Evolutionary conservation across 2,797 vertebrate species (phyloP), one percentile per base, ranked within the genome.

Genomic region (Paratrypauchen microcephalus): DNA sequence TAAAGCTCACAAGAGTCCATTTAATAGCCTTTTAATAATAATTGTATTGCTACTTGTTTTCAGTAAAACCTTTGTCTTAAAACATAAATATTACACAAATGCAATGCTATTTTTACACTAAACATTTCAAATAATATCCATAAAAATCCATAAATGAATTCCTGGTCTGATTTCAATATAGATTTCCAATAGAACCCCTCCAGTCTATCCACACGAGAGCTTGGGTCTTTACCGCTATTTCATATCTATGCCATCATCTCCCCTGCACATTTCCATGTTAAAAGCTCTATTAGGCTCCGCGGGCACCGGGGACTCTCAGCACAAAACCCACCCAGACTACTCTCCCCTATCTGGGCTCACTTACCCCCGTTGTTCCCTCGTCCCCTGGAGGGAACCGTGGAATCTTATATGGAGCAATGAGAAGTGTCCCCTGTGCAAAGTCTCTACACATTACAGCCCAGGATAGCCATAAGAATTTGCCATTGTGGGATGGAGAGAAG

Each of bases 241-340:
- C 63, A 78, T 73, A 74, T 81, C 71, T 55, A 66, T 15, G 5
- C 63, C 18, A 2, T 28, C 32, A 55, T 52, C 30, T 12, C 60
- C 5, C 5, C 69, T 8, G 41, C 21, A 58, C 76, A 85, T 87
- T 89, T 87, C 76, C 85, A 87, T 84, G 87, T 81, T 88, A 85
- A 91, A 92, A 87, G 85, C 79, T 66, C 79, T 78, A 78, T 88
- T 81, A 82, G 75, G 77, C 68, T 68, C 73, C 68, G 55, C 77
- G 83, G 79, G 76, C 77, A 56, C 77, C 78, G 65, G 76, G 68
- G 74, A 48, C 47, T 15, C 50, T 75, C 80, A 74, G 39, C 62
- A 56, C 67, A 66, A 65, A 68, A 41, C 57, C 65, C 56, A 45
- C 59, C 60, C 67, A 26, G 16, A 19, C 71, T 30, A 72, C 59